Conservation (phyloP, 2,797 vertebrate genomes). For the Oophaga sylvatica region DNA sequence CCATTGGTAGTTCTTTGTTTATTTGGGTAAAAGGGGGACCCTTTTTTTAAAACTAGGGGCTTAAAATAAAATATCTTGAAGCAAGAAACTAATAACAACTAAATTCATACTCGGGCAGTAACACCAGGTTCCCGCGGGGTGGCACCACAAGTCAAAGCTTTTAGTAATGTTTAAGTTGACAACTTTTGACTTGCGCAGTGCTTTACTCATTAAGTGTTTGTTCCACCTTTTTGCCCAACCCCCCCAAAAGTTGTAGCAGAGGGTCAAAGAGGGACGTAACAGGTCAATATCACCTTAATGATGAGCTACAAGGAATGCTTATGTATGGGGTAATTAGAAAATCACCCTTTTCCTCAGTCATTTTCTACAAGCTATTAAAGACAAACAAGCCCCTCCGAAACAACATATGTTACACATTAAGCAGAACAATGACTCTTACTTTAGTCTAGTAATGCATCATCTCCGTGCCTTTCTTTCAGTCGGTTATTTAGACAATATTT, state of each 20-base stretch:
- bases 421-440: background rate
- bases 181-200: too few relatives aligned
- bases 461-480: background rate
- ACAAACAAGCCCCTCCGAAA: background rate
- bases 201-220: too few relatives aligned
- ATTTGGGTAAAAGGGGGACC: too few relatives aligned
- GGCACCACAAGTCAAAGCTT: too few relatives aligned
- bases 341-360: background rate
- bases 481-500: conserved; percentile 32
- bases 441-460: background rate
- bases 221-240: too few relatives aligned
- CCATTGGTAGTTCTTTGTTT: too few relatives aligned
- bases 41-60: too few relatives aligned
- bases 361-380: conserved; percentile 2
- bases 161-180: too few relatives aligned
- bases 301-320: background rate
- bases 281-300: background rate
- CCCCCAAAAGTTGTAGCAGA: background rate
- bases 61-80: too few relatives aligned
- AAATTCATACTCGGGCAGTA: too few relatives aligned
- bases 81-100: too few relatives aligned
- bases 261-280: background rate
- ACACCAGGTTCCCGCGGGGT: too few relatives aligned
- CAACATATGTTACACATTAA: conserved; percentile 8
- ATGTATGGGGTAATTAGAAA: background rate